Evolutionary conservation across 2,797 vertebrate species (phyloP).

Genomic region (Micromesistius poutassou): DNA sequence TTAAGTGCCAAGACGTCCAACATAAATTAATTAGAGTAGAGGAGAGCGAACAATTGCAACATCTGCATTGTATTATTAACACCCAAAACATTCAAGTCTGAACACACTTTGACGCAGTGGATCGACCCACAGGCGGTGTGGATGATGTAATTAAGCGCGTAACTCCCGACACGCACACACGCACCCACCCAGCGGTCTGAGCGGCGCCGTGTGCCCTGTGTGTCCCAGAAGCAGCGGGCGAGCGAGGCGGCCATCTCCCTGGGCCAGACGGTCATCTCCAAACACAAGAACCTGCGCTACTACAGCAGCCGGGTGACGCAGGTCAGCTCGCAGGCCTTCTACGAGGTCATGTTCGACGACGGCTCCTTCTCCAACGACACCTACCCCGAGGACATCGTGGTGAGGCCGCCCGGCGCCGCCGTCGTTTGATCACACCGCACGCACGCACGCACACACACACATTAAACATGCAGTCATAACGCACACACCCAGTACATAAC

Average conservation of each 20-base stretch:
- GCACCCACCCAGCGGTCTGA: no score
- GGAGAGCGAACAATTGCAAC: no score
- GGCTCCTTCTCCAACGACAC: conserved; percentile 95
- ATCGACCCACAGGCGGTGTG: no score
- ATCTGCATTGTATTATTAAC: no score
- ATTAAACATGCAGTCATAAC: conserved; percentile 13
- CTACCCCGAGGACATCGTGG: conserved; percentile 96
- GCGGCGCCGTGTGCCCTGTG: conserved; percentile 22
- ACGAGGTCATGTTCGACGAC: conserved; percentile 95
- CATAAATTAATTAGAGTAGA: no score
- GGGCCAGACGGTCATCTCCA: conserved; percentile 94
- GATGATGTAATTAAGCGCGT: no score
- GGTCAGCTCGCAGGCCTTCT: conserved; percentile 89
- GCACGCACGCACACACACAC: conserved; percentile 20
- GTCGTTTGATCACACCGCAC: conserved; percentile 1
- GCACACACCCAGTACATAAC: not conserved
- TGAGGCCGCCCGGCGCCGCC: conserved; percentile 62
- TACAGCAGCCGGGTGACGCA: conserved; percentile 90
- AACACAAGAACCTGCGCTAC: conserved; percentile 93
- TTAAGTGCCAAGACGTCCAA: no score
- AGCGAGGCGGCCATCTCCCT: conserved; percentile 77
- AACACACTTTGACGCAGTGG: no score
- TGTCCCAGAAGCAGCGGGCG: conserved; percentile 78
- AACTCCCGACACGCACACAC: no score
- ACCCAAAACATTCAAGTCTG: no score